Evolutionary conservation across 2,797 vertebrate species (phyloP).

Genomic region (Tenualosa thibaudeaui): DNA sequence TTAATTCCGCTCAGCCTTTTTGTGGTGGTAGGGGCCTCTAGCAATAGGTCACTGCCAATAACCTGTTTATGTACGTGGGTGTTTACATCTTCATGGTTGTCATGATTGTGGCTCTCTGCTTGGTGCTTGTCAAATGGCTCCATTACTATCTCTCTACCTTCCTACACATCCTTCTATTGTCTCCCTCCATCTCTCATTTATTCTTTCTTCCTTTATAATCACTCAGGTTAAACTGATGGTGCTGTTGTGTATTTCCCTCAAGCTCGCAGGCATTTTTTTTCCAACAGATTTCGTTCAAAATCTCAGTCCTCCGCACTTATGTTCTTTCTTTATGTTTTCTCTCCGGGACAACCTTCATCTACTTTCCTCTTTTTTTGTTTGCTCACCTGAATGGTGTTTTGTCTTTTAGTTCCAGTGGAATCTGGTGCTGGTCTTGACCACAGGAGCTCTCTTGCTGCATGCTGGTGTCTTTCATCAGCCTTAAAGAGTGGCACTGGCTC

Average conservation of each 20-base stretch:
- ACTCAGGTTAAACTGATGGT: neutral
- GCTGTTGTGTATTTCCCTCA: neutral
- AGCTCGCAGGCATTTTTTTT: neutral
- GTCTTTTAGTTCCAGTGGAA: neutral
- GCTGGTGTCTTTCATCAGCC: neutral
- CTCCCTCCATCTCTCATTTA: slow-evolving; percentile 16
- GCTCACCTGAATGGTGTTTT: neutral
- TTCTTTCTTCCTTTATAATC: neutral
- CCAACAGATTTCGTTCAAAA: neutral
- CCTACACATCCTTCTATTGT: neutral
- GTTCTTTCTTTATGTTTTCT: neutral
- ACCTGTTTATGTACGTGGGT: neutral
- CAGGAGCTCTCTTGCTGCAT: neutral
- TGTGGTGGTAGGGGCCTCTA: neutral
- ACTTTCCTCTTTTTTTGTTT: neutral
- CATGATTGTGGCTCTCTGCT: neutral
- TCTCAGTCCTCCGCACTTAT: neutral
- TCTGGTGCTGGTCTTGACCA: neutral
- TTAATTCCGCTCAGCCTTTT: neutral
- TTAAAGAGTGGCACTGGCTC: neutral
- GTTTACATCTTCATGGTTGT: slow-evolving; percentile 1
- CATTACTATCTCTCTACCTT: neutral
- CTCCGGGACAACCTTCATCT: neutral
- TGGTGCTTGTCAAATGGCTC: neutral
- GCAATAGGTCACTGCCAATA: neutral